phyloP scores from a whole-genome alignment of 2,888 invertebrate genomes.

The Orthonychiurus folsomi region DNA sequence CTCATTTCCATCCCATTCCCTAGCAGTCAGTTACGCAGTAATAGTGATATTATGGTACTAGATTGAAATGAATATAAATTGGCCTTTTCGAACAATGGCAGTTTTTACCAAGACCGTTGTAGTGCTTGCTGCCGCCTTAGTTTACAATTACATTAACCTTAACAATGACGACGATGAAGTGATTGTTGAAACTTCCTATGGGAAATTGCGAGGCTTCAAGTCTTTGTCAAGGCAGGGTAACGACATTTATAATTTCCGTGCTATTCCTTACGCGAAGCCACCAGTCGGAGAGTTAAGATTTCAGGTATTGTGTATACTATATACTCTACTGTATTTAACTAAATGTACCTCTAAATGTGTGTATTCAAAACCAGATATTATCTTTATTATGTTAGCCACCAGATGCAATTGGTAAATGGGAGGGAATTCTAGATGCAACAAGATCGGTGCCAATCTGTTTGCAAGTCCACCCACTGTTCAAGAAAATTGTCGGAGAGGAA shows the following conservation, averaged over 20 bases:
- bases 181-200: neutral
- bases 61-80: too few relatives aligned
- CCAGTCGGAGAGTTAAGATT: conserved; percentile 1
- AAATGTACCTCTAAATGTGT: too few relatives aligned
- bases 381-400: neutral
- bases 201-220: conserved; percentile 1
- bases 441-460: neutral
- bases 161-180: neutral
- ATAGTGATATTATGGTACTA: too few relatives aligned
- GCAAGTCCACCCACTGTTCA: neutral
- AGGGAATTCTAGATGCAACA: neutral
- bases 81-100: too few relatives aligned
- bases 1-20: too few relatives aligned
- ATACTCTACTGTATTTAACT: neutral
- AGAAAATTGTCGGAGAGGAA: neutral
- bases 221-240: neutral
- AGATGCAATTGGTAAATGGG: neutral
- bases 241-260: neutral
- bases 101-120: too few relatives aligned
- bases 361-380: too few relatives aligned
- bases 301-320: neutral
- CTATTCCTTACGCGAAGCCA: conserved; percentile 7
- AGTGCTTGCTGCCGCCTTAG: too few relatives aligned
- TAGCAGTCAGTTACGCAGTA: too few relatives aligned
- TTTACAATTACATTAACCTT: too few relatives aligned